These are phyloP conservation scores for Bombus superbus DNA, from an alignment of 1,140 invertebrate species.

Conservation along the genomic window DNA sequence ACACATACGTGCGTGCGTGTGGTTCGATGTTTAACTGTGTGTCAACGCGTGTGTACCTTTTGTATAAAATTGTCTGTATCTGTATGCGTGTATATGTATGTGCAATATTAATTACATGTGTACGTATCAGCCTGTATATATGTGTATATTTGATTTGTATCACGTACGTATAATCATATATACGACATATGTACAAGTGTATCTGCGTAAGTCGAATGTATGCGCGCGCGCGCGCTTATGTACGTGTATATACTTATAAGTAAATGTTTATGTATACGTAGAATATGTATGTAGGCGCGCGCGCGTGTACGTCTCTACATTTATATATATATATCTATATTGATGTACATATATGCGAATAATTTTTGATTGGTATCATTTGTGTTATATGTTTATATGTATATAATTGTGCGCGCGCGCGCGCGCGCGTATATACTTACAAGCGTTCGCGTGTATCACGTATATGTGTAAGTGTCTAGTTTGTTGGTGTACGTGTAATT, in stretches of 20 bases:
- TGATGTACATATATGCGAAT: background rate
- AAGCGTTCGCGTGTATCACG: background rate
- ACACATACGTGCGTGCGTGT: conserved; percentile 10
- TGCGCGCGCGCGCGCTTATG: background rate
- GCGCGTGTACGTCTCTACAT: background rate
- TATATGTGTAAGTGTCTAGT: background rate
- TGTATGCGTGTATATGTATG: background rate
- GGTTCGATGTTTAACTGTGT: background rate
- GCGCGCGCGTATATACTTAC: conserved; percentile 1
- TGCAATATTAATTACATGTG: background rate
- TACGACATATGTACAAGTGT: background rate
- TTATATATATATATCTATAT: background rate
- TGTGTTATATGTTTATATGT: background rate
- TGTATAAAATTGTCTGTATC: background rate
- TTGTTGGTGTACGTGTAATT: background rate
- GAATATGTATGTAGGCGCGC: background rate
- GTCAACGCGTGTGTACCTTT: background rate
- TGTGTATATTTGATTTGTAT: background rate
- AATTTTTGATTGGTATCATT: background rate
- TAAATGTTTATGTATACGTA: conserved; percentile 31
- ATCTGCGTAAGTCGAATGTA: background rate
- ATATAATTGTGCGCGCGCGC: conserved; percentile 1
- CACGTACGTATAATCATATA: too few species aligned
- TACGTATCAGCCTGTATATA: background rate
- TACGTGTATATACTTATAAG: conserved; percentile 21